Conservation (phyloP, 2,113 vertebrate genomes). For the Nesospiza acunhae region DNA sequence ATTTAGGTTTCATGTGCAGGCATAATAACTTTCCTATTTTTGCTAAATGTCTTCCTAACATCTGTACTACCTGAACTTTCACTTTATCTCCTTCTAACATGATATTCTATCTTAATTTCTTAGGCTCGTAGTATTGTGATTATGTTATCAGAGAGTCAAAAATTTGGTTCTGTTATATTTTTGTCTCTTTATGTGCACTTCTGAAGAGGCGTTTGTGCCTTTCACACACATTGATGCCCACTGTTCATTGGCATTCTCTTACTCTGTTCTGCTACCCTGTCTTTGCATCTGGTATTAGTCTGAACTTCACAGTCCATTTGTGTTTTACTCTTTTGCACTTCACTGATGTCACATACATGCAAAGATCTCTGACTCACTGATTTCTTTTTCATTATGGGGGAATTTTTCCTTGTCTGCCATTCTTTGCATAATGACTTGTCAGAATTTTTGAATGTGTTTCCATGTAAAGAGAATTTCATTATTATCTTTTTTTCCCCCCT, state of each 20-base stretch:
- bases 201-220: background rate
- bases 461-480: background rate
- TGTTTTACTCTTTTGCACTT: background rate
- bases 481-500: background rate
- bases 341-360: background rate
- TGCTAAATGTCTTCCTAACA: background rate
- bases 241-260: background rate
- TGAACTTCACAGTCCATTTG: conserved; percentile 21
- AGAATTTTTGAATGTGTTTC: background rate
- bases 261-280: background rate
- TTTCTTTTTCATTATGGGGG: background rate
- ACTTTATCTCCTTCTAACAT: background rate
- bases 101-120: background rate
- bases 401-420: background rate
- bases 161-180: background rate
- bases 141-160: background rate
- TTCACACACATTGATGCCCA: background rate
- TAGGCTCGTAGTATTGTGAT: background rate
- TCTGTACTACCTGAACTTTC: background rate
- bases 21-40: background rate
- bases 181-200: background rate
- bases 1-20: background rate
- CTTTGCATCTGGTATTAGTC: conserved; percentile 7
- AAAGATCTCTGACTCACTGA: background rate
- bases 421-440: background rate